These are phyloP conservation scores for Drosophila takahashii DNA, from an alignment of 1,140 invertebrate species.

Conservation along the genomic window DNA sequence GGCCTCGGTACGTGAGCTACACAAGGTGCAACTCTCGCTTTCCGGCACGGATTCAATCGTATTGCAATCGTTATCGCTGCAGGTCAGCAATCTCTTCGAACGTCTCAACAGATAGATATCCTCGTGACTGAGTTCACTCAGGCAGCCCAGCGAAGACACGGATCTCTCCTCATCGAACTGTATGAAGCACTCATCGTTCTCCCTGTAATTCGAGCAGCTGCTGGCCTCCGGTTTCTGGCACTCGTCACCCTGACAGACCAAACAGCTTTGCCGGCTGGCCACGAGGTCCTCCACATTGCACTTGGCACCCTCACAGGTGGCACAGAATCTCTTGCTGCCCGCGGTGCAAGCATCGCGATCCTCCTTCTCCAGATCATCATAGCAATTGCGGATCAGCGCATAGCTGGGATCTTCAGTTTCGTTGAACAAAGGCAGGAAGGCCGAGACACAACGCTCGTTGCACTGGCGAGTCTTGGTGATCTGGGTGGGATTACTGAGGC, in stretches of 20 bases:
- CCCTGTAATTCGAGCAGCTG: constrained; percentile 59
- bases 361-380: constrained; percentile 64
- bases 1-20: constrained; percentile 72
- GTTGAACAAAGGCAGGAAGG: constrained; percentile 47
- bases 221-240: constrained; percentile 50
- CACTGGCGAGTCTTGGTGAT: constrained; percentile 61
- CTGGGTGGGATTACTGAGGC: constrained; percentile 19
- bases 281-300: constrained; percentile 69
- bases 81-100: constrained; percentile 58
- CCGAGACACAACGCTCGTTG: constrained; percentile 63
- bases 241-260: constrained; percentile 61
- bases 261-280: constrained; percentile 59
- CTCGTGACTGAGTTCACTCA: constrained; percentile 60
- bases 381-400: constrained; percentile 60
- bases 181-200: constrained; percentile 64
- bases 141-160: constrained; percentile 49
- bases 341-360: constrained; percentile 57
- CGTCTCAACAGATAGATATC: constrained; percentile 54
- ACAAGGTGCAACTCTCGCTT: constrained; percentile 56
- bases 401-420: constrained; percentile 66
- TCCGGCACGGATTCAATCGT: constrained; percentile 50
- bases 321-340: constrained; percentile 46
- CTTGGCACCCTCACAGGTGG: constrained; percentile 43
- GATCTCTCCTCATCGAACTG: constrained; percentile 65
- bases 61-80: constrained; percentile 66